Evolutionary conservation across 2,113 vertebrate genomes (phyloP).

Genomic region (Neodon shergylaensis): DNA sequence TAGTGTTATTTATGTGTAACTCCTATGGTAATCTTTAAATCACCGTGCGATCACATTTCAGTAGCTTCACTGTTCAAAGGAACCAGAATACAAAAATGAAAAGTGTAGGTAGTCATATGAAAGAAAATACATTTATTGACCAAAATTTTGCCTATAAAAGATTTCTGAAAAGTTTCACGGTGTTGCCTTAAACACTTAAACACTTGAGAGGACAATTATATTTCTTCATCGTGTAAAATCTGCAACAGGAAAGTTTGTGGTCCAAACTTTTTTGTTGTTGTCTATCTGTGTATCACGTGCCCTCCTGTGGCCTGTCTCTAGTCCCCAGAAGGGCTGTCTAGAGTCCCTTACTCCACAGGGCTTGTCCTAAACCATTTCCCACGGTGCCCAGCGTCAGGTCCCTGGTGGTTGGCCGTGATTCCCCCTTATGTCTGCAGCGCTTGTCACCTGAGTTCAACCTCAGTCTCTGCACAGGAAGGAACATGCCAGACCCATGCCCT

Average conservation of each 20-base stretch:
- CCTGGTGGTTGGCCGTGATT: background rate
- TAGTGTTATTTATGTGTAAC: background rate
- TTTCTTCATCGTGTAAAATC: slow-evolving; percentile 45
- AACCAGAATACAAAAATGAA: background rate
- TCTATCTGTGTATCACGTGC: background rate
- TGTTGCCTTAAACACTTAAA: background rate
- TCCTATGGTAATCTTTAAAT: background rate
- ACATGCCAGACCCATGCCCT: background rate
- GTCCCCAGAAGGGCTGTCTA: background rate
- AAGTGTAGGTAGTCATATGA: background rate
- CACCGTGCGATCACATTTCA: background rate
- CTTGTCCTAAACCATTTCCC: background rate
- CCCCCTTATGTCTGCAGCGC: background rate
- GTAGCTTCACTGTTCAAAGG: background rate
- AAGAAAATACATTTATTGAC: slow-evolving; percentile 22
- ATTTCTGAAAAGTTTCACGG: background rate
- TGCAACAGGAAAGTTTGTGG: background rate
- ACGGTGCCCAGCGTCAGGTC: background rate
- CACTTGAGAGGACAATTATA: background rate
- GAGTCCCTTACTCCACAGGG: background rate
- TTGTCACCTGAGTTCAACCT: background rate
- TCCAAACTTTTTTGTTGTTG: background rate
- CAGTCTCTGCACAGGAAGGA: background rate
- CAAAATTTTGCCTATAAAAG: slow-evolving; percentile 8
- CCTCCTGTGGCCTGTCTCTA: background rate